Percentiles rank a stretch among this genome's conserved stretches.
Evolutionary conservation across 1,140 invertebrate species (phyloP).

Genomic region (Zaprionus nigranus): DNA sequence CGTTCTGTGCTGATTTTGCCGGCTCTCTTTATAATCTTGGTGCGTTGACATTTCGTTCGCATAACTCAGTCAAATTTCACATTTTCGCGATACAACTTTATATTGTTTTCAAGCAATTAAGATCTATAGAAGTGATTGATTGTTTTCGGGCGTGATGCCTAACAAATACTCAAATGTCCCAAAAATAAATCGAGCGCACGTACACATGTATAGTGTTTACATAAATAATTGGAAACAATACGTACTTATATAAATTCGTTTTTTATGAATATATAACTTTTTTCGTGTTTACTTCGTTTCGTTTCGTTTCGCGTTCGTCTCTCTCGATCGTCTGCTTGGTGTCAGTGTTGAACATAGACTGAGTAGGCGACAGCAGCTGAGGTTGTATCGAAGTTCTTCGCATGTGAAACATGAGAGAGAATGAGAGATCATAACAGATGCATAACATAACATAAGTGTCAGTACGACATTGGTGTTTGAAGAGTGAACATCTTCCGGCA

Average conservation of each 20-base stretch:
- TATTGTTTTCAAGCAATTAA: conserved; percentile 46
- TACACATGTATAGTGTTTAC: too few relatives aligned
- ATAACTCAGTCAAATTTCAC: background rate
- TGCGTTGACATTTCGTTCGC: background rate
- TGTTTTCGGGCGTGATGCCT: background rate
- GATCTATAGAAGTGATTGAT: conserved; percentile 38
- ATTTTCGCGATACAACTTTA: background rate
- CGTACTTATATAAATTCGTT: conserved; percentile 17
- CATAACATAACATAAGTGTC: too few relatives aligned
- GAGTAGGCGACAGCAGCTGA: background rate
- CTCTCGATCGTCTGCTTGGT: background rate
- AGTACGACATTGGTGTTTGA: too few relatives aligned
- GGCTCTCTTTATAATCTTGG: conserved; percentile 1
- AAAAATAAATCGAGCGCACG: too few relatives aligned
- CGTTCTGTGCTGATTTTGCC: background rate
- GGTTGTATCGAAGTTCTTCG: too few relatives aligned
- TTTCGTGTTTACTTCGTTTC: conserved; percentile 21
- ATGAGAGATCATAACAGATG: too few relatives aligned
- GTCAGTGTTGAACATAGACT: background rate
- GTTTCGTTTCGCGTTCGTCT: background rate
- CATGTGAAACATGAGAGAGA: too few relatives aligned
- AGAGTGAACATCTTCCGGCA: too few relatives aligned
- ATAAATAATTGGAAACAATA: background rate
- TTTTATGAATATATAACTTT: conserved; percentile 4
- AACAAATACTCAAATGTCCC: background rate